Percentiles rank a stretch among this genome's conserved stretches.
phyloP scores from a whole-genome alignment of 2,888 invertebrate genomes.

The Bombylius major region DNA sequence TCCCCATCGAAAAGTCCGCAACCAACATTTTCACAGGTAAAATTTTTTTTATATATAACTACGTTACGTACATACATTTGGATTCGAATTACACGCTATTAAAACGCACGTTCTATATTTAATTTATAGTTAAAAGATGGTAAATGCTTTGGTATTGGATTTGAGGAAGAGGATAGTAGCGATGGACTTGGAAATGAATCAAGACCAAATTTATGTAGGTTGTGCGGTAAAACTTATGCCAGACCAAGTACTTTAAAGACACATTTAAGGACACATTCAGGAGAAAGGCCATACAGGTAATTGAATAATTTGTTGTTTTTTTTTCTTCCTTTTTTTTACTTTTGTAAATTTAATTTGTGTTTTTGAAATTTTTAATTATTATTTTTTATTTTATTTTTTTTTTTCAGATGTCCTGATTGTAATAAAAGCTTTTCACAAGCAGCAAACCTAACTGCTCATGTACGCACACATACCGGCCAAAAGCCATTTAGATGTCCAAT shows the following conservation, averaged over 20 bases:
- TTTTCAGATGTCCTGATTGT: slow-evolving; percentile 65
- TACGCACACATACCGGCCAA: slow-evolving; percentile 81
- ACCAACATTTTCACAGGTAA: slow-evolving; percentile 12
- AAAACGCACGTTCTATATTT: not conserved
- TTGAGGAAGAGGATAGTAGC: slow-evolving; percentile 51
- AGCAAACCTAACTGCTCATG: slow-evolving; percentile 95
- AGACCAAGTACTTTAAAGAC: slow-evolving; percentile 94
- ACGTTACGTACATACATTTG: not conserved
- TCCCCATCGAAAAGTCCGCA: slow-evolving; percentile 33
- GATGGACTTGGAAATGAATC: slow-evolving; percentile 38
- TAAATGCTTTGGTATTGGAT: slow-evolving; percentile 31
- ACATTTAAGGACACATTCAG: slow-evolving; percentile 90
- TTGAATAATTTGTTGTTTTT: too few species aligned
- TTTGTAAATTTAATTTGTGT: not conserved
- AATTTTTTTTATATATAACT: not conserved
- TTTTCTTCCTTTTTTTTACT: not conserved
- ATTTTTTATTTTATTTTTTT: not conserved
- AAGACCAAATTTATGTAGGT: slow-evolving; percentile 80
- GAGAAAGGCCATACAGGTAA: slow-evolving; percentile 55
- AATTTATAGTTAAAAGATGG: slow-evolving; percentile 12
- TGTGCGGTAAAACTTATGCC: slow-evolving; percentile 95
- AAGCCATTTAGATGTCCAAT: slow-evolving; percentile 97
- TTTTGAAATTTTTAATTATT: too few species aligned
- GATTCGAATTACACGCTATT: not conserved
- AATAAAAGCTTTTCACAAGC: slow-evolving; percentile 97